Evolutionary conservation across 2,888 invertebrate genomes (phyloP).

Genomic region (Philaethria dido): DNA sequence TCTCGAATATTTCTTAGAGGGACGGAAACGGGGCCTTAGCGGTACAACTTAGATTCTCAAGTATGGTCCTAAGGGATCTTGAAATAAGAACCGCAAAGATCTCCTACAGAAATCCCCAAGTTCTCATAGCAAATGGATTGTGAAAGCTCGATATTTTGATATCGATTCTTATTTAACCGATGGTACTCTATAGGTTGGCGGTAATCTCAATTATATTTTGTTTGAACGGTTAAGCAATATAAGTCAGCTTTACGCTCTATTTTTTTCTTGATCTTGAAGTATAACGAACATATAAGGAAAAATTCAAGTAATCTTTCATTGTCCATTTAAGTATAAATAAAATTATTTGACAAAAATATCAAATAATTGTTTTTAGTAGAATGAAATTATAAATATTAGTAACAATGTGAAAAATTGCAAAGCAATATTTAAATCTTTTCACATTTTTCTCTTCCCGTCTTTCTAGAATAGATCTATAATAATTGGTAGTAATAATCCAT

Average conservation of each 20-base stretch:
- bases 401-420: too few relatives aligned
- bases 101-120: conserved; percentile 76
- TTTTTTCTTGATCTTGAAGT: conserved; percentile 1
- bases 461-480: too few relatives aligned
- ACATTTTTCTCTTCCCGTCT: too few relatives aligned
- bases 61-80: conserved; percentile 80
- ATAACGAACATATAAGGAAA: too few relatives aligned
- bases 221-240: not conserved
- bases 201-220: conserved; percentile 37
- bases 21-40: conserved; percentile 78
- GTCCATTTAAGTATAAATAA: too few relatives aligned
- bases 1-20: conserved; percentile 80
- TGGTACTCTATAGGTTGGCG: conserved; percentile 43
- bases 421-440: too few relatives aligned
- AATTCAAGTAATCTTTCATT: too few relatives aligned
- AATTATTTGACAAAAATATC: too few relatives aligned
- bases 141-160: conserved; percentile 75
- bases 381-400: too few relatives aligned
- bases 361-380: too few relatives aligned
- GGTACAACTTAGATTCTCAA: conserved; percentile 72
- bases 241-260: not conserved
- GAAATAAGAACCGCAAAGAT: conserved; percentile 76
- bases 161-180: conserved; percentile 79
- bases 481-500: too few relatives aligned
- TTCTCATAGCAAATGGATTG: conserved; percentile 81